Evolutionary conservation across 2,113 vertebrate species (phyloP), one percentile per base, ranked within the genome.

Genomic region (Asarcornis scutulata): DNA sequence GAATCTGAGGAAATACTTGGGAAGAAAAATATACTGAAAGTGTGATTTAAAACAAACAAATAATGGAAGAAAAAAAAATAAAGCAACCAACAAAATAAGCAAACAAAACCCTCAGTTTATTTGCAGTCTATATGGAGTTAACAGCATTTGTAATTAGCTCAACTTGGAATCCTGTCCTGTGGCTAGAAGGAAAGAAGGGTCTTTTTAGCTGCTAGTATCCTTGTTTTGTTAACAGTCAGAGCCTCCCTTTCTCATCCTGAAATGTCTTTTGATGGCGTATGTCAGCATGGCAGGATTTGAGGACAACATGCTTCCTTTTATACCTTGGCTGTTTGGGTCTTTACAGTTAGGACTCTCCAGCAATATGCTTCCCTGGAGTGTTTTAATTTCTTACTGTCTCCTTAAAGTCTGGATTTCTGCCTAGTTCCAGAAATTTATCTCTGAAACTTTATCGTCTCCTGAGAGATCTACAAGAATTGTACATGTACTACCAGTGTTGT

Each of bases 391-490:
- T 94, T 95, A n/a, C 79, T 52, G 36, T 74, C 89, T 94, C 36
- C 88, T 94, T 59, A 44, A 95, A 77, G 59, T 67, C 84, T 94
- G 82, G 91, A 83, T 94, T 94, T 87, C 67, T 91, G 63, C 72
- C 72, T 77, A 46, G 81, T 58, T 91, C 62, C 86, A 89, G 60
- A 91, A 89, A 93, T 95, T 80, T 91, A 20, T 93, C 89, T 91
- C 79, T 94, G 75, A 93, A 96, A 96, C 72, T 79, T 89, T 55
- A 83, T 55, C 36, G 21, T 91, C 84, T 94, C 93, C 82, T 71
- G 93, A 88, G 96, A 96, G n/a, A 95, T 85, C 67, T 88, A 91
- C 87, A 93, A 88, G 93, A 59, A 86, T 56, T 95, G 68, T 88
- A 71, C 75, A 34, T 91, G 93, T 94, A 73, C 46, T 95, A 84